phyloP scores from a whole-genome alignment of 2,888 invertebrate genomes.

The Dynastes grantii region DNA sequence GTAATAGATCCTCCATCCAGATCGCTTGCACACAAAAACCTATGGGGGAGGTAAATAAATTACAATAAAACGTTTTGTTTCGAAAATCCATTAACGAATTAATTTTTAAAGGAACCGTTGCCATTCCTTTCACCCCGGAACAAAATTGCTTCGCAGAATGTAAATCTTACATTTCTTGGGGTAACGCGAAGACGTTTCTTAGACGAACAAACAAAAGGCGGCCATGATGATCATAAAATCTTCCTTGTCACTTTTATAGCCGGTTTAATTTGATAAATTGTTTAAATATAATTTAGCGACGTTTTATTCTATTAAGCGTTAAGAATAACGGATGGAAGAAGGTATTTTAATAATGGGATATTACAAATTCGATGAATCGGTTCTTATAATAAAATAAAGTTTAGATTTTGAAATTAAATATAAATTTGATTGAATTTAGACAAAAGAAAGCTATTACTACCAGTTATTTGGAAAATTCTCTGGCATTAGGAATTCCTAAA shows the following conservation, averaged over 20 bases:
- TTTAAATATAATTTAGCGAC: conserved; percentile 10
- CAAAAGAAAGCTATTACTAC: no score
- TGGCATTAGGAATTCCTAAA: no score
- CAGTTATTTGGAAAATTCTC: no score
- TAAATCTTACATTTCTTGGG: not conserved
- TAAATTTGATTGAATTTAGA: no score
- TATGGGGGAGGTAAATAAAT: not conserved
- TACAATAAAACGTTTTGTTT: not conserved
- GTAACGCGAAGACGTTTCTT: not conserved
- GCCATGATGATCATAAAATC: not conserved
- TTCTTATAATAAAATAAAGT: no score
- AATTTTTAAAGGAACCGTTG: conserved; percentile 7
- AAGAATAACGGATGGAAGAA: no score
- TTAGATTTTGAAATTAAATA: no score
- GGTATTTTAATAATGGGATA: no score
- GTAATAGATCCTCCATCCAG: no score
- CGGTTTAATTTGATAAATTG: conserved; percentile 9
- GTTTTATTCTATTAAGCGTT: not conserved
- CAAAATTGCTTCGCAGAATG: not conserved
- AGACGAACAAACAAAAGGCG: conserved; percentile 4
- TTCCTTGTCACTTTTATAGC: conserved; percentile 1
- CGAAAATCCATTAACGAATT: conserved; percentile 9
- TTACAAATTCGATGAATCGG: no score
- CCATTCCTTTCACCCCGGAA: not conserved
- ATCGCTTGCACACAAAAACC: not conserved